Evolutionary conservation across 2,888 invertebrate genomes (phyloP).

Genomic region (Entomobrya proxima): DNA sequence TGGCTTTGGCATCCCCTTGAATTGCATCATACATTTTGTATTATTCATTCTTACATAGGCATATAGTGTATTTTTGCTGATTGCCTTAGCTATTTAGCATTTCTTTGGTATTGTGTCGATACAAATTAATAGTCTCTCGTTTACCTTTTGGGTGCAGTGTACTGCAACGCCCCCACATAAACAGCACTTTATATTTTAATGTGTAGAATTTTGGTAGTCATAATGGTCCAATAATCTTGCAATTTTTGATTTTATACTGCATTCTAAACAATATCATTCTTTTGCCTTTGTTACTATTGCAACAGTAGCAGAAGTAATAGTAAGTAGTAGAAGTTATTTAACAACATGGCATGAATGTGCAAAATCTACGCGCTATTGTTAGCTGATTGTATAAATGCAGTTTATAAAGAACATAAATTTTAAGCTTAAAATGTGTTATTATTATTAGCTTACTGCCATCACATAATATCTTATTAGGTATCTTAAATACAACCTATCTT

Average conservation of each 20-base stretch:
- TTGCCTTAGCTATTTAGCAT: too few species aligned
- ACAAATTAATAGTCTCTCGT: not conserved
- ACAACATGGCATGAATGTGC: too few species aligned
- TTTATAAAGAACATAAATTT: too few species aligned
- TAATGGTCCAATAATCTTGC: not conserved
- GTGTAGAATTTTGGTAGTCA: not conserved
- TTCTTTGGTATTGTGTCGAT: not conserved
- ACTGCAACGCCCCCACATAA: slow-evolving; percentile 9
- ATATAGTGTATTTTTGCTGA: not conserved
- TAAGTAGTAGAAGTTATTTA: too few species aligned
- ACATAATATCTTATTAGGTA: too few species aligned
- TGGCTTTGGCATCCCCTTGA: not conserved
- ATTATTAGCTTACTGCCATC: too few species aligned
- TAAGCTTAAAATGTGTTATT: too few species aligned
- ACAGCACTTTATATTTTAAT: not conserved
- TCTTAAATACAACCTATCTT: too few species aligned
- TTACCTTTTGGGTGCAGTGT: slow-evolving; percentile 15
- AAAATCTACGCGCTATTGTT: too few species aligned
- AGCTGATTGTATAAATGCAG: too few species aligned
- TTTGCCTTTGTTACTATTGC: too few species aligned
- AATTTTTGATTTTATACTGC: not conserved
- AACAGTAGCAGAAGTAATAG: too few species aligned
- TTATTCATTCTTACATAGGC: not conserved
- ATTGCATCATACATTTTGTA: not conserved
- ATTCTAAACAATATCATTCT: not conserved